Evolutionary conservation across 2,113 vertebrate species (phyloP).

Genomic region (Alces alces): DNA sequence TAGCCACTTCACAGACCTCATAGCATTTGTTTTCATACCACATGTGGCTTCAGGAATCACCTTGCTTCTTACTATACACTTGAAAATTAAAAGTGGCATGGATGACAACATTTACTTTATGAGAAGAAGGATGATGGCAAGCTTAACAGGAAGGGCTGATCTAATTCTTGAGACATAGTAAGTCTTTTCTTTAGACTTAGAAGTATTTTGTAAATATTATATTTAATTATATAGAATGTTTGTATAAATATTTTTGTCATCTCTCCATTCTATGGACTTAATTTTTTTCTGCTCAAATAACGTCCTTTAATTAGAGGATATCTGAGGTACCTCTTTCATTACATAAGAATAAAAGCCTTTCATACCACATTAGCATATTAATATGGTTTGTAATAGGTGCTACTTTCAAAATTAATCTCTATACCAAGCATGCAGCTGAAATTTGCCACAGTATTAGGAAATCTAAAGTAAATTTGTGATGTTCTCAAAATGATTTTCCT

Average conservation of each 20-base stretch:
- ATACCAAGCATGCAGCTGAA: not conserved
- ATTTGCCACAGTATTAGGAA: not conserved
- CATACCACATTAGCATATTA: not conserved
- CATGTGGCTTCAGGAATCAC: not conserved
- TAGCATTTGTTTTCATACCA: not conserved
- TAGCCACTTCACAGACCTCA: not conserved
- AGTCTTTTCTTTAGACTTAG: not conserved
- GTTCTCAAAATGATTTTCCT: not conserved
- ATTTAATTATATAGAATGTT: constrained; percentile 3
- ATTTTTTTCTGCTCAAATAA: constrained; percentile 17
- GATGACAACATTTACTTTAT: not conserved
- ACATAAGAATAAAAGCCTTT: not conserved
- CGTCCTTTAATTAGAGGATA: not conserved
- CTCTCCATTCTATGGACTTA: not conserved
- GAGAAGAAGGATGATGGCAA: not conserved
- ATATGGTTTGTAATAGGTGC: not conserved
- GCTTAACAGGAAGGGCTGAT: not conserved
- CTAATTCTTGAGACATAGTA: not conserved
- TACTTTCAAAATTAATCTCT: constrained; percentile 37
- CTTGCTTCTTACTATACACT: not conserved
- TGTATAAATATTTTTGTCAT: not conserved
- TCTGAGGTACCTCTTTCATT: not conserved
- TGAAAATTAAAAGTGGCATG: not conserved
- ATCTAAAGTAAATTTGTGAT: not conserved
- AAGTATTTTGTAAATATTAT: not conserved